Evolutionary conservation across 2,888 invertebrate genomes (phyloP).

Genomic region (Stomorhina lunata): DNA sequence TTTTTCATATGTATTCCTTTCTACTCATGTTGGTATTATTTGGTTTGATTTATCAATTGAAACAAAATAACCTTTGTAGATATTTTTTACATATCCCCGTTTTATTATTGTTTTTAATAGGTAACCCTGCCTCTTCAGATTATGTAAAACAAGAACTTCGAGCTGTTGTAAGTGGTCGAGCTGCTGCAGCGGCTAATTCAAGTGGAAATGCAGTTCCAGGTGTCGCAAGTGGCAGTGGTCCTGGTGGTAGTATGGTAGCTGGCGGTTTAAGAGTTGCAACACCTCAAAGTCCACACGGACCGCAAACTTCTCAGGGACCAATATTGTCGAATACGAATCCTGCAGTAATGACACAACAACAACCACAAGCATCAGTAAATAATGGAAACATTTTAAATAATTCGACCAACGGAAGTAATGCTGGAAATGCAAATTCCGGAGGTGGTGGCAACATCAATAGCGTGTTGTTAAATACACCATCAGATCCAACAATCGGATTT

Average conservation of each 20-base stretch:
- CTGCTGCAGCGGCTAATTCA: slow-evolving; percentile 76
- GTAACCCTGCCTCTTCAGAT: slow-evolving; percentile 87
- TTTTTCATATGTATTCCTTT: too few species aligned
- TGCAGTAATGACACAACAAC: slow-evolving; percentile 69
- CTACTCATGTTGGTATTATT: too few species aligned
- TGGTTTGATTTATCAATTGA: too few species aligned
- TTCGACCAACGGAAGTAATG: slow-evolving; percentile 16
- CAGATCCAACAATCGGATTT: slow-evolving; percentile 78
- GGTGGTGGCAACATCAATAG: slow-evolving; percentile 67
- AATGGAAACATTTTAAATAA: slow-evolving; percentile 39
- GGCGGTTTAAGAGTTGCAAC: slow-evolving; percentile 72
- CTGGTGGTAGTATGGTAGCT: slow-evolving; percentile 41
- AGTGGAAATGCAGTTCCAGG: slow-evolving; percentile 71
- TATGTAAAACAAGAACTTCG: slow-evolving; percentile 95
- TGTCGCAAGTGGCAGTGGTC: slow-evolving; percentile 61
- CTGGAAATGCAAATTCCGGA: slow-evolving; percentile 31
- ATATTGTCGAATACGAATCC: slow-evolving; percentile 76
- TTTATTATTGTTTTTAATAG: slow-evolving; percentile 80
- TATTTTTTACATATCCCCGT: too few species aligned
- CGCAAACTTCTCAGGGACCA: slow-evolving; percentile 74
- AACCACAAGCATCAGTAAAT: slow-evolving; percentile 58
- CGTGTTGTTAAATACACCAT: slow-evolving; percentile 77
- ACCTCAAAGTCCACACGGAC: slow-evolving; percentile 78
- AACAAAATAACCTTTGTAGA: too few species aligned
- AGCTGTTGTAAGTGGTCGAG: slow-evolving; percentile 92